phyloP scores from a whole-genome alignment of 2,797 vertebrate genomes.

The Peromyscus aztecus region DNA sequence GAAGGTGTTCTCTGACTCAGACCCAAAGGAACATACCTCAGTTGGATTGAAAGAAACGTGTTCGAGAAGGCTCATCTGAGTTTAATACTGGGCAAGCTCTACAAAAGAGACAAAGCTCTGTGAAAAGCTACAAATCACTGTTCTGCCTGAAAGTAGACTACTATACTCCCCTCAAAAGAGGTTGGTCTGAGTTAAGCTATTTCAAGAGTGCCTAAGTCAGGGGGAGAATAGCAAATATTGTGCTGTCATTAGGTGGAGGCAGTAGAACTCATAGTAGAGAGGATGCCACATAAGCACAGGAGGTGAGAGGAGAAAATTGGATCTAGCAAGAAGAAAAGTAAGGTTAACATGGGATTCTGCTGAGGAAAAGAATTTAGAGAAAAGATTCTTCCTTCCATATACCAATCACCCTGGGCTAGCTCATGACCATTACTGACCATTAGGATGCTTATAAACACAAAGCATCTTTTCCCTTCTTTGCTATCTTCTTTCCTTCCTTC shows the following conservation, averaged over 20 bases:
- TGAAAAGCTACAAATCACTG: conserved; percentile 3
- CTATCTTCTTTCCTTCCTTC: neutral
- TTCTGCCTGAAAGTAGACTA: neutral
- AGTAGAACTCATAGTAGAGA: neutral
- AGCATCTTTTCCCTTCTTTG: neutral
- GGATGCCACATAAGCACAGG: neutral
- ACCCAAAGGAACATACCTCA: neutral
- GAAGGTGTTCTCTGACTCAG: neutral
- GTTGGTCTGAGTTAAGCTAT: neutral
- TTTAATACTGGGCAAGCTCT: neutral
- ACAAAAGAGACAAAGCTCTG: neutral
- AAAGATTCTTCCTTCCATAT: neutral
- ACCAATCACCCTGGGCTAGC: neutral
- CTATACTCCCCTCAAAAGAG: neutral
- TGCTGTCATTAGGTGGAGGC: neutral
- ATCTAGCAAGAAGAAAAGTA: neutral
- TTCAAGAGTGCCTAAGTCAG: neutral
- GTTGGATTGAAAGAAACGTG: neutral
- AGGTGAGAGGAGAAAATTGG: neutral
- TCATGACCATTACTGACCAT: neutral
- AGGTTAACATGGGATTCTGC: neutral
- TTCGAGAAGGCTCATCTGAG: neutral
- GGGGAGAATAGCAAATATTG: neutral
- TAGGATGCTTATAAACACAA: neutral
- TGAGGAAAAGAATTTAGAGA: neutral